phyloP scores from a whole-genome alignment of 2,888 invertebrate genomes.

The Nycteola revayana region DNA sequence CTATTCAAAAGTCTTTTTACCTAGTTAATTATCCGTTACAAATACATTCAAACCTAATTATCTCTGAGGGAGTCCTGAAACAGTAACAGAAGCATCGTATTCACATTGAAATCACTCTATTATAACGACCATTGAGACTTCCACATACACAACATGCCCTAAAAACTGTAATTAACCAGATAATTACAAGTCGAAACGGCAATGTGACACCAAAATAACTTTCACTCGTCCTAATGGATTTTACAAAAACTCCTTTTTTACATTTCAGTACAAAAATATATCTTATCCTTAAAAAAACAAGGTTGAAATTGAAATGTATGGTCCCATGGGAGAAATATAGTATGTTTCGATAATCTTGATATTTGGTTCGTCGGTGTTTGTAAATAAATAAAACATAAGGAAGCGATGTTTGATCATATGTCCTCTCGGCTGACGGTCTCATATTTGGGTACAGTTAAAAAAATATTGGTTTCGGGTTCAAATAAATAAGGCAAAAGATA shows the following conservation, averaged over 20 bases:
- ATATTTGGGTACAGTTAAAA: slow-evolving; percentile 7
- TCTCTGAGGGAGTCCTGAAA: too few relatives aligned
- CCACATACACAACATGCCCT: slow-evolving; percentile 9
- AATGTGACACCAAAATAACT: slow-evolving; percentile 45
- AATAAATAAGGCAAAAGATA: too few relatives aligned
- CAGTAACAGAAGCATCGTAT: too few relatives aligned
- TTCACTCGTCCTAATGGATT: slow-evolving; percentile 44
- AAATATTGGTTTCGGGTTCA: too few relatives aligned
- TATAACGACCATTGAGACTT: background rate
- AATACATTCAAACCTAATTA: too few relatives aligned
- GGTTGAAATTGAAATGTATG: slow-evolving; percentile 3
- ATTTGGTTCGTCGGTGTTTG: slow-evolving; percentile 16
- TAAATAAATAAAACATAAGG: slow-evolving; percentile 31
- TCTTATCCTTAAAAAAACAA: background rate
- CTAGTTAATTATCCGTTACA: too few relatives aligned
- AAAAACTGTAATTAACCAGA: slow-evolving; percentile 39
- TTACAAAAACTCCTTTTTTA: slow-evolving; percentile 33
- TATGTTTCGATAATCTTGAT: slow-evolving; percentile 29
- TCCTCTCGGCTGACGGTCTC: slow-evolving; percentile 10
- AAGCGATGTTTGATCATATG: slow-evolving; percentile 31
- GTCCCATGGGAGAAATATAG: slow-evolving; percentile 23
- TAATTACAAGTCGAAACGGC: slow-evolving; percentile 37
- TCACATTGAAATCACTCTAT: too few relatives aligned
- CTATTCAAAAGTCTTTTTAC: too few relatives aligned
- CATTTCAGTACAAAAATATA: slow-evolving; percentile 4